Evolutionary conservation across 2,113 vertebrate species (phyloP), one percentile per base, ranked within the genome.

Genomic region (Tragelaphus imberbis): DNA sequence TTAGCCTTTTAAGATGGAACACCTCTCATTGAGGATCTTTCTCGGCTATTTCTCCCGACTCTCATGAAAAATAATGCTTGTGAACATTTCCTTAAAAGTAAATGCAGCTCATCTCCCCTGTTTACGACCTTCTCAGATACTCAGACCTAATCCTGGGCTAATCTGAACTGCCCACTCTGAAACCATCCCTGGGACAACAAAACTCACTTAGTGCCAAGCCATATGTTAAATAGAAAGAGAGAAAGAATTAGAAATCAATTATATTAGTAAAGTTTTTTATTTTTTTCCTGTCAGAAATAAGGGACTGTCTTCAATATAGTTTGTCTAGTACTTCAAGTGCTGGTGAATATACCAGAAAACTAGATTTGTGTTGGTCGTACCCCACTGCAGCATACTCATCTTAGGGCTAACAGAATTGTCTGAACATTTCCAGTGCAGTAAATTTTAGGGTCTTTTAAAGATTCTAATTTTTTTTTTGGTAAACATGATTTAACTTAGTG

Each of bases 1-100:
- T 94, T 98, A 95, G 85, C 75, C 63, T 94, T 94, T 97, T 63
- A 97, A 89, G 91, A 97, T 87, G 53, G 93, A 90, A 55, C 92
- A 65, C 56, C 68, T 97, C 77, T 92, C 80, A 84, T 89, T 92
- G 92, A 91, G 30, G 10, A 71, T 61, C 68, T 93, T 95, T 95
- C 85, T 86, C 11, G 53, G 80, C 84, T 92, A 27, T 90, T 94
- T 96, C 92, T 97, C 65, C 44, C 93, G 95, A 79, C 33, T 82
- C 86, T 94, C 84, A 91, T 97, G 95, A 96, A 93, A 91, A 94
- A 55, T 88, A 94, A 97, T 82, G 61, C 21, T 68, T 87, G 28
- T 44, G 65, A 98, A 77, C 53, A 56, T 97, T 96, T 96, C 30
- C 77, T 92, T 71, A 71, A 82, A 95, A 96, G 23, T 75, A 87